phyloP scores from a whole-genome alignment of 2,888 invertebrate genomes.

The Girardia tigrina region DNA sequence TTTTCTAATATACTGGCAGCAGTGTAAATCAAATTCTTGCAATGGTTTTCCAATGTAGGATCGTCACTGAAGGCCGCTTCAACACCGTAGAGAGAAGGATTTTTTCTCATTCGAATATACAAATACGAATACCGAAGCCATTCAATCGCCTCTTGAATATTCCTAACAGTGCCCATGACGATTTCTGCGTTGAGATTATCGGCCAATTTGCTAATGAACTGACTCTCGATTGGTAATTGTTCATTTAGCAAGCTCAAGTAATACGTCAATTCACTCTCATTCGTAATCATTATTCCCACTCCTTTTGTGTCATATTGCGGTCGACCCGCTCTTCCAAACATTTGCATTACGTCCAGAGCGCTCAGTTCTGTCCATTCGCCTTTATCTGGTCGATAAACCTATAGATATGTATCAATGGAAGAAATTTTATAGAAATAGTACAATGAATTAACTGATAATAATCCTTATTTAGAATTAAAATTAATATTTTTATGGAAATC shows the following conservation, averaged over 20 bases:
- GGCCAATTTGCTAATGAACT: conserved; percentile 75
- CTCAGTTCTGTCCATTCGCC: conserved; percentile 89
- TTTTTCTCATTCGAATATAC: conserved; percentile 80
- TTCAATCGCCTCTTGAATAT: conserved; percentile 72
- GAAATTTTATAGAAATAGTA: too few relatives aligned
- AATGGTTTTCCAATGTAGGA: conserved; percentile 67
- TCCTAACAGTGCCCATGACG: conserved; percentile 81
- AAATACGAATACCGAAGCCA: conserved; percentile 90
- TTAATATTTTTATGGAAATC: too few relatives aligned
- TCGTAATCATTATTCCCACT: conserved; percentile 86
- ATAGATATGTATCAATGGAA: too few relatives aligned
- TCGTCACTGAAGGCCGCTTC: conserved; percentile 60
- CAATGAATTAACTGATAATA: too few relatives aligned
- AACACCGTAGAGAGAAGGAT: conserved; percentile 78
- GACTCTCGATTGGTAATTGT: conserved; percentile 92
- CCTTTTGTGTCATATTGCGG: conserved; percentile 97
- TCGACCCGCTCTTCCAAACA: conserved; percentile 90
- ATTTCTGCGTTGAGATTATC: conserved; percentile 96
- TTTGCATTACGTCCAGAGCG: conserved; percentile 85
- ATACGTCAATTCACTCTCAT: conserved; percentile 93
- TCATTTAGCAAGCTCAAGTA: conserved; percentile 92
- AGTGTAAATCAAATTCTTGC: conserved; percentile 87
- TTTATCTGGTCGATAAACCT: conserved; percentile 92
- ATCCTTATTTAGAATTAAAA: too few relatives aligned
- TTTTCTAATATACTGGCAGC: conserved; percentile 78